phyloP scores from a whole-genome alignment of 1,140 invertebrate genomes.

The Kradibia gibbosae region DNA sequence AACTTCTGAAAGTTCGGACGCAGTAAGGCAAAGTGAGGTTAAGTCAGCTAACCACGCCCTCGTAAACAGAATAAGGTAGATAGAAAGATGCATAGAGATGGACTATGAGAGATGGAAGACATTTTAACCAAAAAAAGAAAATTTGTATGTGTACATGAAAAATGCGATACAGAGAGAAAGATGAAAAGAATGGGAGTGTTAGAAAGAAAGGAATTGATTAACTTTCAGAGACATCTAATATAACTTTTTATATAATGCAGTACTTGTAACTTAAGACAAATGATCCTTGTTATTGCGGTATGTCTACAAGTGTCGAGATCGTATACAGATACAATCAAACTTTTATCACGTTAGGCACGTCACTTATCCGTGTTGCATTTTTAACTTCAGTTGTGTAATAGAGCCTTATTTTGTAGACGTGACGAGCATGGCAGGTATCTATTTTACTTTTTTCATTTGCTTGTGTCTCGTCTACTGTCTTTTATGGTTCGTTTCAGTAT shows the following conservation, averaged over 20 bases:
- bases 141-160: background rate
- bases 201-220: constrained; percentile 38
- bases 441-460: background rate
- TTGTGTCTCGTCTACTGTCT: background rate
- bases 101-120: background rate
- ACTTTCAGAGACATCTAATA: background rate
- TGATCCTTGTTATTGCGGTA: constrained; percentile 23
- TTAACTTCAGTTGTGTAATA: constrained; percentile 6
- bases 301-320: constrained; percentile 4
- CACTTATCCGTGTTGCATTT: background rate
- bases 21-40: constrained; percentile 35
- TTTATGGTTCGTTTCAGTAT: background rate
- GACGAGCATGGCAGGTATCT: background rate
- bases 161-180: background rate
- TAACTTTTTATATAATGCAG: constrained; percentile 37
- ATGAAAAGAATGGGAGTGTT: too few relatives aligned
- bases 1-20: constrained; percentile 33
- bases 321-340: background rate
- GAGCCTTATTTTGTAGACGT: background rate
- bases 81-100: background rate
- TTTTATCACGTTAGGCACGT: background rate
- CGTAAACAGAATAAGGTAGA: constrained; percentile 22
- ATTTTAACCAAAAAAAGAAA: background rate
- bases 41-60: constrained; percentile 12
- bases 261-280: constrained; percentile 41